phyloP scores from a whole-genome alignment of 2,888 invertebrate species.

The Chironomus tentans region DNA sequence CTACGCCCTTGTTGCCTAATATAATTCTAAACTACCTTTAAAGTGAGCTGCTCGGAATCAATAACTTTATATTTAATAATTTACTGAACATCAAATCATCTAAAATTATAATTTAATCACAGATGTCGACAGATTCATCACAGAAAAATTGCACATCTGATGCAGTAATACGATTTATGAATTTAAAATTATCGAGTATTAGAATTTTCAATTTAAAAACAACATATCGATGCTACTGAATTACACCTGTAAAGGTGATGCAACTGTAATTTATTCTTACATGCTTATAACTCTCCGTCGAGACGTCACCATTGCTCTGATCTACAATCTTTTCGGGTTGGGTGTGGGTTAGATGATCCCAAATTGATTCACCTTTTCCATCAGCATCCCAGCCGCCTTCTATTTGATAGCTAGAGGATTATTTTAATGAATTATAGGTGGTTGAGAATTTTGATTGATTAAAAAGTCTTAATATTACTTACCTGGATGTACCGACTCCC shows the following conservation, averaged over 20 bases:
- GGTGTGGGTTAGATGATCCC: constrained; percentile 52
- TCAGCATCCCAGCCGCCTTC: constrained; percentile 39
- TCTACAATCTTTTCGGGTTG: constrained; percentile 52
- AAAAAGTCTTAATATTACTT: background rate
- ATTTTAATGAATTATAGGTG: background rate
- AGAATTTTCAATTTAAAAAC: too few relatives aligned
- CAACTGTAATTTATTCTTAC: constrained; percentile 33
- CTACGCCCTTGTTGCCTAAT: too few relatives aligned
- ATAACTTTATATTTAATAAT: too few relatives aligned
- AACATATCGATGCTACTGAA: too few relatives aligned
- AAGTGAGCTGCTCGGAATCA: too few relatives aligned
- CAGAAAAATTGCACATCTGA: too few relatives aligned
- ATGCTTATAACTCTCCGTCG: constrained; percentile 49
- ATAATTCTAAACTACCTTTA: too few relatives aligned
- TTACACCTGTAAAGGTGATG: background rate
- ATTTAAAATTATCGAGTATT: too few relatives aligned
- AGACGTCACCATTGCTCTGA: constrained; percentile 49
- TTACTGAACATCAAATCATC: too few relatives aligned
- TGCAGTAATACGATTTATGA: too few relatives aligned
- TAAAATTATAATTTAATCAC: too few relatives aligned
- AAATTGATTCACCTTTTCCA: constrained; percentile 50
- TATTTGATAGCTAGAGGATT: constrained; percentile 28
- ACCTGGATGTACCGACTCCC: constrained; percentile 34
- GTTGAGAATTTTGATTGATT: background rate
- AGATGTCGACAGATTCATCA: too few relatives aligned